Evolutionary conservation across 2,797 vertebrate species (phyloP).

Genomic region (Crenichthys baileyi): DNA sequence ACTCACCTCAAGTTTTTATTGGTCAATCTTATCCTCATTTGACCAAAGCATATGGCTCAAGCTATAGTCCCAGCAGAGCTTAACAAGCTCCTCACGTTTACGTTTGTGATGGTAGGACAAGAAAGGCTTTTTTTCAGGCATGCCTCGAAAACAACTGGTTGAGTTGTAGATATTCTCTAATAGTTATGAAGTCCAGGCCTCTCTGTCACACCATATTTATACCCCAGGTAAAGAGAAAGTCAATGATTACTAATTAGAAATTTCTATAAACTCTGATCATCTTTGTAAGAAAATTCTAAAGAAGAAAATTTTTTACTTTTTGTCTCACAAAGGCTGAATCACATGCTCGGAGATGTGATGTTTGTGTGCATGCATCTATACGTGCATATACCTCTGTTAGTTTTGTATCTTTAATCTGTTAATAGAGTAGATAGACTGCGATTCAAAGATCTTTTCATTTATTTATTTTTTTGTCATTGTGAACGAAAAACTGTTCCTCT

Average conservation of each 20-base stretch:
- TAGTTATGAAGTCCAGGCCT: background rate
- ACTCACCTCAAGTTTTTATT: background rate
- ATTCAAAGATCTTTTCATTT: constrained; percentile 13
- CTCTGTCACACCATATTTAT: too few species aligned
- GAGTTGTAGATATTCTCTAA: background rate
- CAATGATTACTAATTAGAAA: background rate
- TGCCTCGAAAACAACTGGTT: too few species aligned
- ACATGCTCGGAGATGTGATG: constrained; percentile 19
- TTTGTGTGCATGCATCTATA: constrained; percentile 1
- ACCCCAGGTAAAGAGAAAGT: background rate
- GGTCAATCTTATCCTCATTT: background rate
- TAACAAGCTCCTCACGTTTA: constrained; percentile 26
- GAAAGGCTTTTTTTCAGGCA: too few species aligned
- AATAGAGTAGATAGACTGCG: too few species aligned
- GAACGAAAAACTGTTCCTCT: constrained; percentile 1
- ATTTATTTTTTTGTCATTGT: constrained; percentile 16
- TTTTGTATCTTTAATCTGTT: constrained; percentile 57
- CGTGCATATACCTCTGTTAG: constrained; percentile 31
- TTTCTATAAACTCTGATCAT: background rate
- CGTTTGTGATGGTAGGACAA: background rate
- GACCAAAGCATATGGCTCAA: background rate
- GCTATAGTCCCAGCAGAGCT: background rate
- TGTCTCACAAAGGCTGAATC: too few species aligned
- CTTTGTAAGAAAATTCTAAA: background rate
- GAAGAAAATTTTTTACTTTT: background rate